Evolutionary conservation across 2,797 vertebrate species (phyloP), one percentile per base, ranked within the genome.

Genomic region (Alca torda): DNA sequence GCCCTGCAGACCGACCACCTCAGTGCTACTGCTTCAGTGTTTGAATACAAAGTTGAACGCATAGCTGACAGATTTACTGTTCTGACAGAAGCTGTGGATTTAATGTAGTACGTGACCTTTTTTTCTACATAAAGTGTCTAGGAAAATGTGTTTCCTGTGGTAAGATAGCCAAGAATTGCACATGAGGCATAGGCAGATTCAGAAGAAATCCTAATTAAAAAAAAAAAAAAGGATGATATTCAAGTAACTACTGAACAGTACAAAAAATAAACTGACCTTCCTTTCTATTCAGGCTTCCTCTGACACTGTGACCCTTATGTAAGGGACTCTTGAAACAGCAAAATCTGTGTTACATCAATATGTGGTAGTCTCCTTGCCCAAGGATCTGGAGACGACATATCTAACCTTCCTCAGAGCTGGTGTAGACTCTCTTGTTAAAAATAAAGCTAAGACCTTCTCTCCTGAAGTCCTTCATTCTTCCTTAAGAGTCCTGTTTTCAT

Each of bases 401-500:
- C 35, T 59, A 80, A 68, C 50, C 13, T 82, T 68, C 45, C 23
- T 80, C n/a, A 77, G 68, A 64, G 68, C 41, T 91, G 51, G 16
- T 3, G 0, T 37, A 63, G 51, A 33, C 9, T 18, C 33, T 41
- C 75, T 48, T 80, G 74, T 91, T 94, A 87, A 95, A 96, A 92
- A 96, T 86, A 93, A 88, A 93, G 57, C 68, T 11, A 68, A 53
- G 60, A 80, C 53, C 60, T 53, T 74, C 81, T 61, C 76, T 78
- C 33, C 75, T 84, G 1, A 64, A 79, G 70, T 53, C 75, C 24
- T 90, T 94, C 77, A 87, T 94, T 94, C 85, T 94, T 92, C 84
- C 77, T 90, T 94, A 81, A 95, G 92, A 76, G 90, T 79, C 82
- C 93, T 90, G 56, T 90, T 94, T 96, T 96, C 76, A 87, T 93